phyloP scores from a whole-genome alignment of 2,888 invertebrate species.

The Cremastobaeus sp. region DNA sequence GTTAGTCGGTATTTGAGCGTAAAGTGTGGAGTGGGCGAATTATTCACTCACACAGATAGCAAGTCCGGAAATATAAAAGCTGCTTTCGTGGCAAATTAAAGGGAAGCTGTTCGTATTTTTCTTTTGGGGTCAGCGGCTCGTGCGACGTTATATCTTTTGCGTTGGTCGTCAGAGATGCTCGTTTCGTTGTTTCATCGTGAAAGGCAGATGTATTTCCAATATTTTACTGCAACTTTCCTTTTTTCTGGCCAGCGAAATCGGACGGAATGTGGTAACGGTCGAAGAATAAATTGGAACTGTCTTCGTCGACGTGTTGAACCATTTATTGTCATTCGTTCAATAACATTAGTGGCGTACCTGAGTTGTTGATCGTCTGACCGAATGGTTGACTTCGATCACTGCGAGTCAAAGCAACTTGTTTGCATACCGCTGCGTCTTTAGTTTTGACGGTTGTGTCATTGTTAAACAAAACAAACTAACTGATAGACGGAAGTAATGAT shows the following conservation, averaged over 20 bases:
- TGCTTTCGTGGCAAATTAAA: slow-evolving; percentile 30
- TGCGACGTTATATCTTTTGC: slow-evolving; percentile 1
- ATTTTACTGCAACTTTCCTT: slow-evolving; percentile 62
- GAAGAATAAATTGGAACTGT: slow-evolving; percentile 75
- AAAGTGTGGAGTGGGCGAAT: slow-evolving; percentile 4
- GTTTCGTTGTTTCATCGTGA: slow-evolving; percentile 34
- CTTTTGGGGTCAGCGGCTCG: slow-evolving; percentile 34
- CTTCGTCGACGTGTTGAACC: slow-evolving; percentile 70
- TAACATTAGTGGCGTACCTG: slow-evolving; percentile 61
- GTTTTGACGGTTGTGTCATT: slow-evolving; percentile 10
- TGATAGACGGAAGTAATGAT: slow-evolving; percentile 1
- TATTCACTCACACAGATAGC: slow-evolving; percentile 2
- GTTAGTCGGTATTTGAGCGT: not conserved
- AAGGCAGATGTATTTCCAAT: slow-evolving; percentile 66
- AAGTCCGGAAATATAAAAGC: slow-evolving; percentile 24
- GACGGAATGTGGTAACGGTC: slow-evolving; percentile 38
- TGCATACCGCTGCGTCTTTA: not conserved
- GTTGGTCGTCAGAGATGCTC: slow-evolving; percentile 15
- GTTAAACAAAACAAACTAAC: slow-evolving; percentile 2
- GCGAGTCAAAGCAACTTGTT: slow-evolving; percentile 29
- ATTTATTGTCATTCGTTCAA: slow-evolving; percentile 75
- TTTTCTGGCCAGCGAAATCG: no score
- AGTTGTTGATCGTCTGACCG: slow-evolving; percentile 43
- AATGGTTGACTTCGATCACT: slow-evolving; percentile 42
- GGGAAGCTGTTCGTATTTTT: slow-evolving; percentile 37